Conservation (phyloP, 2,888 invertebrate species). For the Aplocera efformata region DNA sequence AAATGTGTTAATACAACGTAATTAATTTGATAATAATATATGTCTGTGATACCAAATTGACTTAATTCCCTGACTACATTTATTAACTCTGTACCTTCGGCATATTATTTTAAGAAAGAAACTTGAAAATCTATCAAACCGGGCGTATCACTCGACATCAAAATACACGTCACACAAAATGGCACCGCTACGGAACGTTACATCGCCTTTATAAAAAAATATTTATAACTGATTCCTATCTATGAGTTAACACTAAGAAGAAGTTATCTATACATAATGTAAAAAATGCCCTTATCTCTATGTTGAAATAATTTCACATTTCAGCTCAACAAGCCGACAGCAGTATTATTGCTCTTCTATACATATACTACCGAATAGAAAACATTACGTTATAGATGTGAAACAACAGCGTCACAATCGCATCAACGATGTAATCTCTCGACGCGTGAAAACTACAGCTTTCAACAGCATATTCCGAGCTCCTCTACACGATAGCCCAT, state of each 20-base stretch:
- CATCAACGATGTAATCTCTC: slow-evolving; percentile 54
- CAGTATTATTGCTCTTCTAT: slow-evolving; percentile 53
- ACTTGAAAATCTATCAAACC: slow-evolving; percentile 11
- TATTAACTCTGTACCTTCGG: slow-evolving; percentile 6
- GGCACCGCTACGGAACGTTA: slow-evolving; percentile 66
- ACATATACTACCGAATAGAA: slow-evolving; percentile 41
- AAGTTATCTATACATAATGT: slow-evolving; percentile 56
- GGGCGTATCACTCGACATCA: slow-evolving; percentile 28
- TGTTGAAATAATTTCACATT: slow-evolving; percentile 51
- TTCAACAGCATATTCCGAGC: slow-evolving; percentile 52
- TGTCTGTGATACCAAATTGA: slow-evolving; percentile 34
- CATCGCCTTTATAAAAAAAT: slow-evolving; percentile 50
- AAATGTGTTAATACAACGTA: slow-evolving; percentile 15
- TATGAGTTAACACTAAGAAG: slow-evolving; percentile 57
- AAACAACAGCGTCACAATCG: slow-evolving; percentile 30
- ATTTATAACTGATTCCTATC: slow-evolving; percentile 59
- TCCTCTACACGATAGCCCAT: no score
- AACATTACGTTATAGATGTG: slow-evolving; percentile 36
- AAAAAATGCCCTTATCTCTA: slow-evolving; percentile 53
- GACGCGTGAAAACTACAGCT: slow-evolving; percentile 62
- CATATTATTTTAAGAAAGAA: slow-evolving; percentile 3
- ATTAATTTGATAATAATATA: slow-evolving; percentile 25
- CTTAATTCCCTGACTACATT: slow-evolving; percentile 23
- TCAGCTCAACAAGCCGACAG: slow-evolving; percentile 48
- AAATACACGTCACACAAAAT: slow-evolving; percentile 58